Evolutionary conservation across 2,113 vertebrate genomes (phyloP).

Genomic region (Ptilonorhynchus violaceus): DNA sequence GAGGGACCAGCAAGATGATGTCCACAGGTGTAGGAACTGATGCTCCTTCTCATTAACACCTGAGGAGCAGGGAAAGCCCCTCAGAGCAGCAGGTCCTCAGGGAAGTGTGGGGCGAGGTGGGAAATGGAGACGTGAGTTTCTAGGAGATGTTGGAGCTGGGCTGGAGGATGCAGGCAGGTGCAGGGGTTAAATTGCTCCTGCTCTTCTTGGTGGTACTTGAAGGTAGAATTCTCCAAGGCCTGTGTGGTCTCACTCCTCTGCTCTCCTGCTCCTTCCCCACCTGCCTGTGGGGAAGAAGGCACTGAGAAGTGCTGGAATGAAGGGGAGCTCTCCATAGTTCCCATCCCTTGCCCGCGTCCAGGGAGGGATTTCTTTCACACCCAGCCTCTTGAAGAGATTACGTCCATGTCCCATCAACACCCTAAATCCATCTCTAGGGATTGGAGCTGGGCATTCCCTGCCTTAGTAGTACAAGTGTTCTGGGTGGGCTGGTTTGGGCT

Average conservation of each 20-base stretch:
- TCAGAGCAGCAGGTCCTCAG: background rate
- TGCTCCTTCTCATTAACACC: background rate
- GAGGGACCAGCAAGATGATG: background rate
- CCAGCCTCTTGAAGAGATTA: background rate
- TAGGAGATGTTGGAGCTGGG: background rate
- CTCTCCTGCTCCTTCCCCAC: background rate
- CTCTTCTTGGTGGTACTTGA: background rate
- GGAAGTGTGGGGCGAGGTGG: rapidly evolving
- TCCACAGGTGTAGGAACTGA: background rate
- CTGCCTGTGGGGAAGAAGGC: background rate
- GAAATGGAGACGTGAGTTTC: background rate
- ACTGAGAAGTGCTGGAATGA: background rate
- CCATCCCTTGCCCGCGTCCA: rapidly evolving
- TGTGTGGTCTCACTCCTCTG: background rate
- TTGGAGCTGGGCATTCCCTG: background rate
- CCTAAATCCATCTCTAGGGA: background rate
- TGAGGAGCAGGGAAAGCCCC: background rate
- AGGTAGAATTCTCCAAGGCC: background rate
- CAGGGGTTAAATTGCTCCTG: background rate
- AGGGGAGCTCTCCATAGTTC: background rate
- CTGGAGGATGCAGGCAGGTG: background rate
- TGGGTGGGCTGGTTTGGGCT: background rate
- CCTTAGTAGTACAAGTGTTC: background rate
- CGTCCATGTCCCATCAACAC: background rate
- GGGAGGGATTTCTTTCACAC: background rate